Evolutionary conservation across 2,113 vertebrate genomes (phyloP), one percentile per base, ranked within the genome.

Genomic region (Petaurus breviceps): DNA sequence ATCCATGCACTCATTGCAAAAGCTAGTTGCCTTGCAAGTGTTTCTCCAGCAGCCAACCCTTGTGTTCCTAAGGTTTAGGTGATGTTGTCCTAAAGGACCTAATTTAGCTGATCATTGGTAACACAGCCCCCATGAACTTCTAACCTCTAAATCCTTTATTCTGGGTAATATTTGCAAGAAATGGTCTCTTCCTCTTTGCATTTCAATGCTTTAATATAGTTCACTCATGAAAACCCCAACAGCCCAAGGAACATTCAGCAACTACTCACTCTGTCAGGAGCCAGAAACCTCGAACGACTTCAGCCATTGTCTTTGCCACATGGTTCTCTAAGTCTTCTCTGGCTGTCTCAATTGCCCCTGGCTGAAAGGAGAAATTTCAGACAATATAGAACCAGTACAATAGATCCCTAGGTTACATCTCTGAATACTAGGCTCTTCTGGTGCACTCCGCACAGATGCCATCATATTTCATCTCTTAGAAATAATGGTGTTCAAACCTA

Each of bases 221-320:
- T 37, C n/a, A 92, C 19, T n/a, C 31, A 23, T 23, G 16, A 84
- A 84, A 84, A 23, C 28, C 91, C 52, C 52, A 47, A 31, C 55
- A 92, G 55, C 47, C 68, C 54, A 89, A 51, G 57, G 0, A 5
- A 50, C 77, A 90, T 7, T 8, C 31, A 92, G n/a, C 22, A 90
- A 50, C 16, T 97, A 99, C 99, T 98, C 94, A 99, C 99, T 99
- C 98, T 90, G 98, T 98, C 98, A 99, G 96, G 92, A 99, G 99
- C 99, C 99, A 99, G 94, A 98, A 96, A 91, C 99, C 97, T 93
- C 97, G 97, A 95, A 99, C 19, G 3, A 1, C 98, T 95, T 99
- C 99, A 93, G 99, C 99, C 57, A 97, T 97, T 51, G 97, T 98
- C 19, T 97, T 97, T 54, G 98, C 84, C 91, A 99, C 93, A 51